Percentiles rank a stretch among this genome's conserved stretches.
phyloP scores from a whole-genome alignment of 2,113 vertebrate genomes.

The Siniperca chuatsi region DNA sequence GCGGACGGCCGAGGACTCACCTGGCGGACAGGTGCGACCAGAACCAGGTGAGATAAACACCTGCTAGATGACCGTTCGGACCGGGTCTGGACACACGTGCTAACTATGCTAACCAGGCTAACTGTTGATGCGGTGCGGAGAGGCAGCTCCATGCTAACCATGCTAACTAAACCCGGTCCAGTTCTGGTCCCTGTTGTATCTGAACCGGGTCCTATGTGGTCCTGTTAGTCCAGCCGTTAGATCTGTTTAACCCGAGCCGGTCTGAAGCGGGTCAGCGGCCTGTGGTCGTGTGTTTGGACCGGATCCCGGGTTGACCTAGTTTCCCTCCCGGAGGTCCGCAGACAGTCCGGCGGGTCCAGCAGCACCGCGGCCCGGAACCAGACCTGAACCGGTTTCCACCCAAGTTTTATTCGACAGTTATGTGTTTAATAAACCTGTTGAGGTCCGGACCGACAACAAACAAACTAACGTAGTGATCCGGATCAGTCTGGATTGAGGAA shows the following conservation, averaged over 20 bases:
- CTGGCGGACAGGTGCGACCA: slow-evolving; percentile 19
- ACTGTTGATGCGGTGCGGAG: neutral
- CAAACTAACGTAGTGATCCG: too few species aligned
- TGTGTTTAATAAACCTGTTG: neutral
- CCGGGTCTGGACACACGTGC: neutral
- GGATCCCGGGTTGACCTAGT: slow-evolving; percentile 26
- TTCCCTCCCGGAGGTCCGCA: neutral
- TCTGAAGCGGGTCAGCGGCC: neutral
- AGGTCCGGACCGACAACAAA: neutral
- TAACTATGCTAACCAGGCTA: neutral
- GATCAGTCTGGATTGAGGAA: too few species aligned
- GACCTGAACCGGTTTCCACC: neutral
- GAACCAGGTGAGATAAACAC: slow-evolving; percentile 16
- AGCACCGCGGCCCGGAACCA: neutral
- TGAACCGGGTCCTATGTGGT: neutral
- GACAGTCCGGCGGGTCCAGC: neutral
- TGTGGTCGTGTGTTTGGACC: neutral
- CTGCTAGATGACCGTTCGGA: rapidly evolving
- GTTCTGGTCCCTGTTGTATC: neutral
- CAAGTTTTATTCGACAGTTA: neutral
- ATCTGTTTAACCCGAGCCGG: neutral
- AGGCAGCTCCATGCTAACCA: neutral
- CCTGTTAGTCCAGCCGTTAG: neutral
- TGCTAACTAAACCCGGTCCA: neutral
- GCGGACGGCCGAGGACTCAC: neutral